A percentile compares a stretch with the other conserved stretches of the same genome.
These are phyloP conservation scores for Crocuta crocuta DNA, from an alignment of 2,113 vertebrate genomes.

Conservation along the genomic window DNA sequence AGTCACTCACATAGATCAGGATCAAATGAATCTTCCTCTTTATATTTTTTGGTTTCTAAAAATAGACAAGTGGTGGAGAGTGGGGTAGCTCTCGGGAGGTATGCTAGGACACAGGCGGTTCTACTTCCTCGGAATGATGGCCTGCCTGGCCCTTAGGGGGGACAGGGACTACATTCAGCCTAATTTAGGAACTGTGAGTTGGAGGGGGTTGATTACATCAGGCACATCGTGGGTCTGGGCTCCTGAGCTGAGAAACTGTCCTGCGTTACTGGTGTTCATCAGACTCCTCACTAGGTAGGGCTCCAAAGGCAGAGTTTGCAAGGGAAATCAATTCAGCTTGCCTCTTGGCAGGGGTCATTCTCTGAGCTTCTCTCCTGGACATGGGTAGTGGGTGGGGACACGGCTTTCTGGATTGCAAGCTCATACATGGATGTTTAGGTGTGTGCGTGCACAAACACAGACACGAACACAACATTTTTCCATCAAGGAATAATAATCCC, in stretches of 20 bases:
- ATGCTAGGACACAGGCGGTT: conserved; percentile 56
- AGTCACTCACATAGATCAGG: conserved; percentile 39
- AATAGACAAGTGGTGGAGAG: conserved; percentile 59
- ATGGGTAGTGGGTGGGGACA: not conserved
- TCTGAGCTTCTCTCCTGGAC: not conserved
- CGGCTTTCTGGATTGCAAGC: not conserved
- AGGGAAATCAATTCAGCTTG: conserved; percentile 67
- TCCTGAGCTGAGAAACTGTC: not conserved
- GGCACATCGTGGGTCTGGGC: not conserved
- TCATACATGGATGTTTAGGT: not conserved
- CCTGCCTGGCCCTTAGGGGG: conserved; percentile 35
- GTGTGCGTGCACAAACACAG: not conserved
- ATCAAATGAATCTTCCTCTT: conserved; percentile 64
- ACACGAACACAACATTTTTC: accelerated
- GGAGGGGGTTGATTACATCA: not conserved
- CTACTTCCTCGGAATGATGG: not conserved
- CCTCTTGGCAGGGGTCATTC: conserved; percentile 43
- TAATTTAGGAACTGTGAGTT: conserved; percentile 38
- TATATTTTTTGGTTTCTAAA: conserved; percentile 76
- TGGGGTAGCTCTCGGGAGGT: conserved; percentile 58
- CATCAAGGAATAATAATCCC: not conserved
- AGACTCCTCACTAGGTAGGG: not conserved
- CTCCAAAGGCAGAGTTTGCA: conserved; percentile 59
- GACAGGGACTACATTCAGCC: conserved; percentile 43
- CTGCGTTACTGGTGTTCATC: not conserved